These are phyloP conservation scores for Vollenhovia emeryi DNA, from an alignment of 1,140 invertebrate species.

Conservation along the genomic window DNA sequence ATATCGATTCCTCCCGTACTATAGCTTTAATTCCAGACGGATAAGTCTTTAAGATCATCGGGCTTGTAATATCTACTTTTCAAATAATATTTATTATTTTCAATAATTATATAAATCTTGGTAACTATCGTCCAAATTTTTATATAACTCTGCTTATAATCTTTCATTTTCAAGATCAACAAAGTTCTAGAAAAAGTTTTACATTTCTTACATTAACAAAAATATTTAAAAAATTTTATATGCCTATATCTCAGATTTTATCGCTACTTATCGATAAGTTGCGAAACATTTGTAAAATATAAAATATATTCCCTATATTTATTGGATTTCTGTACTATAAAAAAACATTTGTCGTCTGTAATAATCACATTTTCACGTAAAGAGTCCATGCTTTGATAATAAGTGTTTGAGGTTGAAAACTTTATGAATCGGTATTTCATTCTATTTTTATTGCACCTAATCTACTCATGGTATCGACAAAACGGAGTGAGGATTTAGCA, in stretches of 20 bases:
- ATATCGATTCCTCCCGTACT: constrained; percentile 3
- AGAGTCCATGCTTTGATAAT: background rate
- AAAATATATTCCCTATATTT: background rate
- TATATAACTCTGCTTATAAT: background rate
- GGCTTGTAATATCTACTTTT: background rate
- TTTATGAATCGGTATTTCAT: background rate
- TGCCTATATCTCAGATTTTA: too few species aligned
- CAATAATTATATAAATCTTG: background rate
- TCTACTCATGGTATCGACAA: background rate
- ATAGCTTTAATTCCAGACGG: background rate
- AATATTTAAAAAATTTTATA: too few species aligned
- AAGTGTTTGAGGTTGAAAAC: background rate
- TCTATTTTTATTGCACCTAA: background rate
- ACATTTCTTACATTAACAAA: too few species aligned
- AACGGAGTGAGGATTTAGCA: background rate
- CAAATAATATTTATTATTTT: background rate
- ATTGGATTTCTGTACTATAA: background rate
- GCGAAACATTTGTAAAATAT: too few species aligned
- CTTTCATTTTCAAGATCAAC: background rate
- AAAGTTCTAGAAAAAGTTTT: background rate
- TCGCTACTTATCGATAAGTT: too few species aligned
- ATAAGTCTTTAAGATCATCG: background rate
- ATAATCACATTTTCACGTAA: background rate
- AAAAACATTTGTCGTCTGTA: background rate
- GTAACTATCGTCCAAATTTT: background rate